Percentiles rank a stretch among this genome's conserved stretches.
Conservation (phyloP, 2,797 vertebrate genomes). For the Nannoperca obscura region DNA sequence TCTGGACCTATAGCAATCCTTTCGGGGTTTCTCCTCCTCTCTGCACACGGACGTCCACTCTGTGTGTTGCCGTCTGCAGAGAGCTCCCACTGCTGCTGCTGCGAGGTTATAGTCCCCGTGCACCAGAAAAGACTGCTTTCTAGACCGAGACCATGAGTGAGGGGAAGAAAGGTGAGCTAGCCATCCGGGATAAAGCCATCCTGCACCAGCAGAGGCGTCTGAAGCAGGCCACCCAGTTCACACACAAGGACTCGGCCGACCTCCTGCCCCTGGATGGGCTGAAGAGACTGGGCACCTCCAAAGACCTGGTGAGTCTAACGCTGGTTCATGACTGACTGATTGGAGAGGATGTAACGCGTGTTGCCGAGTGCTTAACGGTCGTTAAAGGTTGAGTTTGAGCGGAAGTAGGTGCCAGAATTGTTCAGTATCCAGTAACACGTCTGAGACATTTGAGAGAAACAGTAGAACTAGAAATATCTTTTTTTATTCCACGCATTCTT, state of each 20-base stretch:
- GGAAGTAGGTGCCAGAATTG: not conserved
- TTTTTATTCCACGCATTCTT: not conserved
- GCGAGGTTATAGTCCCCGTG: slow-evolving; percentile 32
- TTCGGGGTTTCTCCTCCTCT: slow-evolving; percentile 33
- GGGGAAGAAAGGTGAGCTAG: slow-evolving; percentile 86
- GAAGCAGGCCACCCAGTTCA: slow-evolving; percentile 95
- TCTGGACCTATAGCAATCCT: slow-evolving; percentile 28
- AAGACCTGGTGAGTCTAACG: slow-evolving; percentile 91
- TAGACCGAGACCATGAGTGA: slow-evolving; percentile 81
- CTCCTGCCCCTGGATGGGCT: slow-evolving; percentile 96
- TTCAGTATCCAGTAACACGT: not conserved
- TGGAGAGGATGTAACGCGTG: slow-evolving; percentile 17
- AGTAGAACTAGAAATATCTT: not conserved
- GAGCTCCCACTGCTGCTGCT: slow-evolving; percentile 2
- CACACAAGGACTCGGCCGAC: slow-evolving; percentile 97
- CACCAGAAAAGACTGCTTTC: slow-evolving; percentile 32
- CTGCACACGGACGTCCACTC: slow-evolving; percentile 26
- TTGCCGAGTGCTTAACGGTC: not conserved
- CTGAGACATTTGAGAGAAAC: not conserved
- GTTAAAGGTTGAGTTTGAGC: slow-evolving; percentile 4
- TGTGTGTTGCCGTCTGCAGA: slow-evolving; percentile 9
- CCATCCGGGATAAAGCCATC: slow-evolving; percentile 90
- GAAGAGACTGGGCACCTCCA: slow-evolving; percentile 94
- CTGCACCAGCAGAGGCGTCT: slow-evolving; percentile 94
- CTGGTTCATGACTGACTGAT: not conserved